phyloP scores from a whole-genome alignment of 2,113 vertebrate species.

The Cochlearius cochlearius region DNA sequence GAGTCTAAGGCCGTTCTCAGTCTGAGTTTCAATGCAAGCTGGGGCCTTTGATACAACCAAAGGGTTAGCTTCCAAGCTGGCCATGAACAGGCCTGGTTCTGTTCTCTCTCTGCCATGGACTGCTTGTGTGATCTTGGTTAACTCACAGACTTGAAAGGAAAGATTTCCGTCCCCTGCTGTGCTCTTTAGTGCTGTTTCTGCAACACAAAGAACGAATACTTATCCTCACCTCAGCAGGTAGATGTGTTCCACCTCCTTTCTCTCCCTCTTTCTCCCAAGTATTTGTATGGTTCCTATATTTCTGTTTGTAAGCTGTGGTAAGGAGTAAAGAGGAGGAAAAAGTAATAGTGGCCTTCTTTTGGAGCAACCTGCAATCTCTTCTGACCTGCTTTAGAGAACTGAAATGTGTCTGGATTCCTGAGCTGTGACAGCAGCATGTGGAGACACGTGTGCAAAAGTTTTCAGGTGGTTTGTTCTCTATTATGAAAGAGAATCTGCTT shows the following conservation, averaged over 20 bases:
- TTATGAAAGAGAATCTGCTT: slow-evolving; percentile 17
- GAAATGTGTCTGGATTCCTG: slow-evolving; percentile 49
- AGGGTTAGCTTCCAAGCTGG: background rate
- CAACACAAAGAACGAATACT: background rate
- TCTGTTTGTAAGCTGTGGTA: background rate
- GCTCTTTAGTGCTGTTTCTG: background rate
- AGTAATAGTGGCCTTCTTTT: background rate
- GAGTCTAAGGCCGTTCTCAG: background rate
- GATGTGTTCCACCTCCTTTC: background rate
- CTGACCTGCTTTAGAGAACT: slow-evolving; percentile 21
- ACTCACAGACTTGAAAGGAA: slow-evolving; percentile 19
- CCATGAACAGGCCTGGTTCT: background rate
- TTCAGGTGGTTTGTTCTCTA: slow-evolving; percentile 8
- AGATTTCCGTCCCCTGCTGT: background rate
- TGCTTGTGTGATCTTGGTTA: slow-evolving; percentile 28
- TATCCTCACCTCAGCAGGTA: background rate
- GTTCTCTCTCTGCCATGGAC: background rate
- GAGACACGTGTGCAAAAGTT: background rate
- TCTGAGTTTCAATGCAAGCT: background rate
- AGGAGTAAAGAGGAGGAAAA: background rate
- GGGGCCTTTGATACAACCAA: background rate
- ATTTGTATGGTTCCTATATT: background rate
- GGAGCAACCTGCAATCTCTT: background rate
- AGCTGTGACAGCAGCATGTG: slow-evolving; percentile 29
- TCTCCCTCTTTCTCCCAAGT: background rate